These are phyloP conservation scores for Scaptomyza hsui DNA, from an alignment of 1,140 invertebrate genomes.

Conservation along the genomic window DNA sequence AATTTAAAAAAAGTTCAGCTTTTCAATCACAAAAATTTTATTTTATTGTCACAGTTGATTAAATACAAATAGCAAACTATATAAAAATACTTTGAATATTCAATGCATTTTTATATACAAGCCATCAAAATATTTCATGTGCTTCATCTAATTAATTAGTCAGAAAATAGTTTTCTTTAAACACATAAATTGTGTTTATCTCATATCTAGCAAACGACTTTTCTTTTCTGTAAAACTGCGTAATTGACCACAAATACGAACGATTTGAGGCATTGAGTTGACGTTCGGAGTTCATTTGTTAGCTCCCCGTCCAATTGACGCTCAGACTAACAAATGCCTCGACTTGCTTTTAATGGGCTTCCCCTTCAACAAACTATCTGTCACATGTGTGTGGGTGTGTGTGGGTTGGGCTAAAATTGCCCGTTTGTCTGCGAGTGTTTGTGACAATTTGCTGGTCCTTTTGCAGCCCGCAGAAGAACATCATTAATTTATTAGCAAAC, in stretches of 20 bases:
- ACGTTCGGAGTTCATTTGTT: constrained; percentile 25
- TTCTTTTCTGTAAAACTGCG: background rate
- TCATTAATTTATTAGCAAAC: constrained; percentile 82
- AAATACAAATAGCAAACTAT: background rate
- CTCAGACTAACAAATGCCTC: constrained; percentile 18
- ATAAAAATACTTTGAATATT: no score
- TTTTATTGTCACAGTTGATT: constrained; percentile 9
- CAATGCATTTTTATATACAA: no score
- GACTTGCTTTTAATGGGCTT: constrained; percentile 29
- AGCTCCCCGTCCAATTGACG: constrained; percentile 33
- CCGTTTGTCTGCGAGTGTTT: constrained; percentile 60
- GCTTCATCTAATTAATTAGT: background rate
- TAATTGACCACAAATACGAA: constrained; percentile 35
- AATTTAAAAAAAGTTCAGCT: background rate
- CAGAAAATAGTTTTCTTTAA: background rate
- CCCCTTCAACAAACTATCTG: background rate
- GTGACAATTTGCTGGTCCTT: constrained; percentile 58
- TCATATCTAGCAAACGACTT: background rate
- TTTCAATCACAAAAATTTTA: constrained; percentile 38
- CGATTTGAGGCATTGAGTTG: constrained; percentile 27
- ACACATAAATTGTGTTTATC: constrained; percentile 1
- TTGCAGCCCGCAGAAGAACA: constrained; percentile 63
- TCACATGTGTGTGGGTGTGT: constrained; percentile 5
- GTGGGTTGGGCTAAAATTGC: background rate
- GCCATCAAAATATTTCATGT: no score